A percentile compares a stretch with the other conserved stretches of the same genome.
These are phyloP conservation scores for Marasmarcha lunaedactyla DNA, from an alignment of 2,888 invertebrate species.

Conservation along the genomic window DNA sequence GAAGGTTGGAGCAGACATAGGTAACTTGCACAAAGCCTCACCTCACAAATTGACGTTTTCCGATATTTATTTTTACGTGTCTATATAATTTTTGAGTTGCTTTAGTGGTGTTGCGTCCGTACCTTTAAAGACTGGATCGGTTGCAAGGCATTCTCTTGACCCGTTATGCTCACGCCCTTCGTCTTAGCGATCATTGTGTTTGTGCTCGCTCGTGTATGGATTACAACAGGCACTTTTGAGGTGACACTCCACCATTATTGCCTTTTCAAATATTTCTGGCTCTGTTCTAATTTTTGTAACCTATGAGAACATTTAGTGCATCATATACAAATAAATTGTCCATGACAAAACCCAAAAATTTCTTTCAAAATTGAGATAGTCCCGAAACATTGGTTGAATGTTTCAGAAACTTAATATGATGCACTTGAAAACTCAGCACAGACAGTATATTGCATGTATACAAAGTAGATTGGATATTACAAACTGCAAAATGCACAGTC, in stretches of 20 bases:
- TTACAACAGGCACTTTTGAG: slow-evolving; percentile 55
- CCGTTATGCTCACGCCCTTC: slow-evolving; percentile 64
- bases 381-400: slow-evolving; percentile 10
- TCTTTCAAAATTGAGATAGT: slow-evolving; percentile 18
- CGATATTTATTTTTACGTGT: slow-evolving; percentile 64
- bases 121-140: slow-evolving; percentile 67
- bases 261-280: slow-evolving; percentile 53
- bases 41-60: slow-evolving; percentile 67
- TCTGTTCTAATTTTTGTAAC: slow-evolving; percentile 50
- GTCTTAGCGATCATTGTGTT: slow-evolving; percentile 65
- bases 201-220: slow-evolving; percentile 64
- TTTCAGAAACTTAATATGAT: slow-evolving; percentile 42
- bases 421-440: slow-evolving; percentile 61
- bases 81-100: slow-evolving; percentile 67
- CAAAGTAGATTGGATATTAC: slow-evolving; percentile 57
- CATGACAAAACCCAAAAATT: slow-evolving; percentile 19
- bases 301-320: slow-evolving; percentile 56
- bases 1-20: slow-evolving; percentile 79
- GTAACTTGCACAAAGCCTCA: slow-evolving; percentile 74
- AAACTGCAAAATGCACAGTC: slow-evolving; percentile 60
- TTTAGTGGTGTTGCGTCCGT: slow-evolving; percentile 71
- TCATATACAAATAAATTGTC: slow-evolving; percentile 46
- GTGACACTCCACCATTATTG: slow-evolving; percentile 56
- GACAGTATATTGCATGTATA: slow-evolving; percentile 57
- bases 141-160: slow-evolving; percentile 63